These are phyloP conservation scores for Montifringilla adamsi DNA, from an alignment of 2,113 vertebrate genomes.

Conservation along the genomic window DNA sequence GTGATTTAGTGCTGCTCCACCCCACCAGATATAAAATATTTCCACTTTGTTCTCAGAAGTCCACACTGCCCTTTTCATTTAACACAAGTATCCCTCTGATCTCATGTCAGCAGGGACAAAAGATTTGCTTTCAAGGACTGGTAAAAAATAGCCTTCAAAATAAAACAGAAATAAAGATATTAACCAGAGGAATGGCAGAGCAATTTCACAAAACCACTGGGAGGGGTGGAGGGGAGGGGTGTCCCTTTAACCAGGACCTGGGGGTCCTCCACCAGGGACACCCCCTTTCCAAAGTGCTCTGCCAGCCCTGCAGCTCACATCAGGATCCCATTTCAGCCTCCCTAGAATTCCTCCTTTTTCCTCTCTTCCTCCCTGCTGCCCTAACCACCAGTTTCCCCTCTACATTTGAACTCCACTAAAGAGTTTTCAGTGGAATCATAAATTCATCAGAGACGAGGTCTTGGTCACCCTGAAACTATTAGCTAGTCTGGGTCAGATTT, in stretches of 20 bases:
- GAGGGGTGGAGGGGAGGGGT: background rate
- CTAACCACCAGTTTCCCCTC: constrained; percentile 22
- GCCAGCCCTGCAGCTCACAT: background rate
- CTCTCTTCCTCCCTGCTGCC: background rate
- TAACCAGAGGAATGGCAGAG: background rate
- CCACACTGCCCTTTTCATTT: background rate
- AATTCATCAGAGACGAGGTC: background rate
- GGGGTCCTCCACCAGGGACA: background rate
- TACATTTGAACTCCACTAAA: background rate
- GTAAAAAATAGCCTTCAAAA: background rate
- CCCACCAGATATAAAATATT: background rate
- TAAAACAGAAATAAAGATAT: background rate
- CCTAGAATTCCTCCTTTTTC: background rate
- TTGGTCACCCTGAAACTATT: constrained; percentile 41
- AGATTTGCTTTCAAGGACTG: background rate
- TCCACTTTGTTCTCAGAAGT: background rate
- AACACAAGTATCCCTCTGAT: background rate
- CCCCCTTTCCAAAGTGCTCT: background rate
- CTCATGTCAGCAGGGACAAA: background rate
- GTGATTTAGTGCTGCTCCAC: background rate
- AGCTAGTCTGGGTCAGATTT: constrained; percentile 2
- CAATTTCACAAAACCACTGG: background rate
- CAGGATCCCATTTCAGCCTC: background rate
- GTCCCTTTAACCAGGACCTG: background rate
- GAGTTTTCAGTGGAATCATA: background rate